Evolutionary conservation across 1,140 invertebrate species (phyloP).

Genomic region (Drosophila kohkoa): DNA sequence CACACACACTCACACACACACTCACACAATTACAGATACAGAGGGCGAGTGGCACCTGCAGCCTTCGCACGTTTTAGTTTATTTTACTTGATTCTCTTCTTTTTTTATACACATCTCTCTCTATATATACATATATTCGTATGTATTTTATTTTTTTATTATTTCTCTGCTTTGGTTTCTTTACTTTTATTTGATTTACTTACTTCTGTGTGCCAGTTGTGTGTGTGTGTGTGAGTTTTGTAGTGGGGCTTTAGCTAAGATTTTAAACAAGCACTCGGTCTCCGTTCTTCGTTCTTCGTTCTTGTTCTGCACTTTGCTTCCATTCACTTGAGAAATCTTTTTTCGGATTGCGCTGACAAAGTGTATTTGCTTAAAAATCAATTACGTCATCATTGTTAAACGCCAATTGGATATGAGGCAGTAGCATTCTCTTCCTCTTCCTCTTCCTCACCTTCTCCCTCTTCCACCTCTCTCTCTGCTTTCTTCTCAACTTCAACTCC

Average conservation of each 20-base stretch:
- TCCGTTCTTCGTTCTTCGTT: neutral
- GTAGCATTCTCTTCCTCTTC: conserved; percentile 27
- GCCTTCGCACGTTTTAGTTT: conserved; percentile 55
- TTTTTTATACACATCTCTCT: neutral
- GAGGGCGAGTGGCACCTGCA: conserved; percentile 48
- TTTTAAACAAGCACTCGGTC: conserved; percentile 69
- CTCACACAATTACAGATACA: conserved; percentile 20
- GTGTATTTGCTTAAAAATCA: conserved; percentile 82
- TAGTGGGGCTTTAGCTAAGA: conserved; percentile 49
- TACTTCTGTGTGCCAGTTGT: conserved; percentile 11
- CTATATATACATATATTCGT: conserved; percentile 12
- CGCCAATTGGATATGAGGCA: conserved; percentile 68
- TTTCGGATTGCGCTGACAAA: conserved; percentile 54
- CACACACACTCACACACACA: conserved; percentile 4
- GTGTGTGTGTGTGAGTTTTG: conserved; percentile 11
- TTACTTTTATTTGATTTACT: conserved; percentile 70
- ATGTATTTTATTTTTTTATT: conserved; percentile 2
- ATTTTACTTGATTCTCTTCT: conserved; percentile 14
- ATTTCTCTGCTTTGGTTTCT: conserved; percentile 37
- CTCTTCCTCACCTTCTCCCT: too few relatives aligned
- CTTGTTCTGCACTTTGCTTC: conserved; percentile 58
- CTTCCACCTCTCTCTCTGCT: too few relatives aligned
- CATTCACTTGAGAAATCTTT: conserved; percentile 61
- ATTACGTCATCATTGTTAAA: conserved; percentile 83
- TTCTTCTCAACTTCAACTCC: neutral